Evolutionary conservation across 2,888 invertebrate species (phyloP).

Genomic region (Tribolium freemani): DNA sequence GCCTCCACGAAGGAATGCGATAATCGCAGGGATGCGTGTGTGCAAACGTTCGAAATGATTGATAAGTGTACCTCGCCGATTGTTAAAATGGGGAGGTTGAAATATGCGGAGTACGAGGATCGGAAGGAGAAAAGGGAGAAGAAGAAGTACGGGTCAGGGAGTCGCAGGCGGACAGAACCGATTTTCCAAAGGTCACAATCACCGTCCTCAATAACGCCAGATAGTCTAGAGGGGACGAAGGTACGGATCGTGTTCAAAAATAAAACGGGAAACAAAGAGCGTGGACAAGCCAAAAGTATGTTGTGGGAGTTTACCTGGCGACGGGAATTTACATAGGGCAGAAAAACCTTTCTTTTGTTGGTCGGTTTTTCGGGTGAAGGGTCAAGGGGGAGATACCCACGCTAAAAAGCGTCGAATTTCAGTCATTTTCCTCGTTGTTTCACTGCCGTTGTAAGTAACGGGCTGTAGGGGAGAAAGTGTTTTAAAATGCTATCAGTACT

Average conservation of each 20-base stretch:
- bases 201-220: conserved; percentile 61
- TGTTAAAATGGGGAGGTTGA: conserved; percentile 53
- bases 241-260: conserved; percentile 11
- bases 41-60: conserved; percentile 70
- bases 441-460: no score
- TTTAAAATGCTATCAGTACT: no score
- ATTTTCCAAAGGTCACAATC: conserved; percentile 55
- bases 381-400: no score
- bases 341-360: no score
- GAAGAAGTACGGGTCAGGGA: conserved; percentile 48
- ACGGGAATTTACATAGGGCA: neutral
- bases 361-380: no score
- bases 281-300: neutral
- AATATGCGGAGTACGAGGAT: conserved; percentile 45
- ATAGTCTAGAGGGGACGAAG: conserved; percentile 61
- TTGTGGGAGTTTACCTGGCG: neutral
- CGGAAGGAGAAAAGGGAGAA: conserved; percentile 45
- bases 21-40: conserved; percentile 69
- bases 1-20: conserved; percentile 48
- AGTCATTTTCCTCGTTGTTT: no score
- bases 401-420: no score
- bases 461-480: no score
- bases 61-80: conserved; percentile 67
- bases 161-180: conserved; percentile 58
- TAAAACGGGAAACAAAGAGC: neutral